Conservation (phyloP, 1,140 invertebrate genomes). For the Drosophila murphyi region DNA sequence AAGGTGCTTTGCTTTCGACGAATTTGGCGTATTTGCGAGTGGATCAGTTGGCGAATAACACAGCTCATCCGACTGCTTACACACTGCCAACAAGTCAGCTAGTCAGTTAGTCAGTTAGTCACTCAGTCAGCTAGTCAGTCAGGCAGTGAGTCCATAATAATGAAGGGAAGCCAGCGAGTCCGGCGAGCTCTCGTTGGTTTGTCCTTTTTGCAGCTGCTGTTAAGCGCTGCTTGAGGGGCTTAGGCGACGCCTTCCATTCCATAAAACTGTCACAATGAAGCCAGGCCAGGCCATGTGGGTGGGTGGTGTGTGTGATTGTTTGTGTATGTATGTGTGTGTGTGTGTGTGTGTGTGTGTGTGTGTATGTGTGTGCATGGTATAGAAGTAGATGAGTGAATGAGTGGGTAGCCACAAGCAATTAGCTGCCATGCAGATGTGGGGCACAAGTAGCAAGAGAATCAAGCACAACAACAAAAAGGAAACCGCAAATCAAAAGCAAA, state of each 20-base stretch:
- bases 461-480: slow-evolving; percentile 22
- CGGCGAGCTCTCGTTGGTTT: slow-evolving; percentile 6
- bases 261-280: slow-evolving; percentile 45
- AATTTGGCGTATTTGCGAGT: slow-evolving; percentile 41
- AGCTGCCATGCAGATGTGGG: slow-evolving; percentile 53
- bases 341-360: no score
- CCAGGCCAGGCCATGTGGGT: slow-evolving; percentile 1
- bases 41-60: slow-evolving; percentile 56
- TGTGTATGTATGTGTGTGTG: background rate
- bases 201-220: slow-evolving; percentile 39
- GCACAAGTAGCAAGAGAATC: slow-evolving; percentile 17
- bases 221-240: slow-evolving; percentile 55
- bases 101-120: slow-evolving; percentile 11
- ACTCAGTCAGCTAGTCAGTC: slow-evolving; percentile 14
- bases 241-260: slow-evolving; percentile 33
- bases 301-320: background rate
- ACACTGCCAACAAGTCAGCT: slow-evolving; percentile 38
- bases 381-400: background rate
- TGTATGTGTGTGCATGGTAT: background rate
- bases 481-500: slow-evolving; percentile 41
- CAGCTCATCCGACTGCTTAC: slow-evolving; percentile 55
- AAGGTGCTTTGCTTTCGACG: slow-evolving; percentile 17
- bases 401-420: slow-evolving; percentile 59
- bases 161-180: slow-evolving; percentile 8
- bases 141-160: background rate